A percentile compares a stretch with the other conserved stretches of the same genome.
Conservation (phyloP, 2,113 vertebrate species). For the Nothobranchius furzeri region DNA sequence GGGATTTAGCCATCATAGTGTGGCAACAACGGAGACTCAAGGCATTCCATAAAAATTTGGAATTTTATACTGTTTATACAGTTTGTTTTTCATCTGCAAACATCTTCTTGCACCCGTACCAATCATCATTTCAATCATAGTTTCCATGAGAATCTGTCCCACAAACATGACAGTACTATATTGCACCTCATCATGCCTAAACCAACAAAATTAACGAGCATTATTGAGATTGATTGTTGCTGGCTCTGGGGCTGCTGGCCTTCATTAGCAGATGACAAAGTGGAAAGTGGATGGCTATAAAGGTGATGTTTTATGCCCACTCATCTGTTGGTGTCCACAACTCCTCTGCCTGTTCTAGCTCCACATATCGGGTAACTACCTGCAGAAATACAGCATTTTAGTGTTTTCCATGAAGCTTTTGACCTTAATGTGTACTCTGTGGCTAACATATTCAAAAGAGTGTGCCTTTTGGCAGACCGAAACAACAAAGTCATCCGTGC, state of each 20-base stretch:
- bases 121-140: not conserved
- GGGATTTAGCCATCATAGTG: too few species aligned
- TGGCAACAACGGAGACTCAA: too few species aligned
- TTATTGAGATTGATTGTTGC: slow-evolving; percentile 16
- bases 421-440: not conserved
- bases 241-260: slow-evolving; percentile 8
- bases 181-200: not conserved
- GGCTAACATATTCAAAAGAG: not conserved
- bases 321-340: not conserved
- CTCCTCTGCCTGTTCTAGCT: not conserved
- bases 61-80: too few species aligned
- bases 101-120: not conserved
- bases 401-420: not conserved
- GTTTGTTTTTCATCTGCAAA: not conserved
- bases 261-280: slow-evolving; percentile 22
- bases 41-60: too few species aligned
- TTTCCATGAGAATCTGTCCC: not conserved
- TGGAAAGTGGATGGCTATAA: slow-evolving; percentile 14
- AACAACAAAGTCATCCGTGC: not conserved
- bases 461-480: not conserved
- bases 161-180: slow-evolving; percentile 2
- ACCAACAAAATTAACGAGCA: not conserved
- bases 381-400: slow-evolving; percentile 13
- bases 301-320: slow-evolving; percentile 11
- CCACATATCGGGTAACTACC: not conserved